Evolutionary conservation across 1,140 invertebrate genomes (phyloP), one percentile per base, ranked within the genome.

Genomic region (Aphidius gifuensis): DNA sequence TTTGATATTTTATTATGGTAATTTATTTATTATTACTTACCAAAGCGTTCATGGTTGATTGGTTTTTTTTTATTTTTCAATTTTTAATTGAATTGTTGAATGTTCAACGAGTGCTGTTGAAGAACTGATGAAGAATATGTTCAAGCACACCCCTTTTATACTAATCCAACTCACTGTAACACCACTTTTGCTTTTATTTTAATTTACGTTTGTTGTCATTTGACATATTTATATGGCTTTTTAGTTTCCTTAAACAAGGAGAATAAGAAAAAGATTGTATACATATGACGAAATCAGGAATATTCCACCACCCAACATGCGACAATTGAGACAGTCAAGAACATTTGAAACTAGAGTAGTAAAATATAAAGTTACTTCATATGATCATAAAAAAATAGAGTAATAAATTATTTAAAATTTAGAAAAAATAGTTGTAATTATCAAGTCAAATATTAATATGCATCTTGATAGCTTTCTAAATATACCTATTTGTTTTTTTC

Each of bases 81-180:
- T 32, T 32, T 32, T 32, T 0, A 32, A 32, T 32, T 40, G 11
- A 38, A 9, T 32, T 40, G 11, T 11, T 53, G 42, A 32, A 59
- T 54, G 48, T 50, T 43, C 48, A 48, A 38, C 58, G 64, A 66
- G 66, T 44, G 68, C 58, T 64, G 58, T 58, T 67, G 67, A 66
- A 65, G 62, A 69, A 79, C 77, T 79, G 74, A 72, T 77, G 69
- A 55, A 60, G 63, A 57, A 55, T 38, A 21, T 43, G 61, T 21
- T 49, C 56, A 60, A 69, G 65, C 64, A 67, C 69, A 73, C 70
- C 67, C 72, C 68, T 78, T 78, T 74, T 78, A 78, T 78, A 78
- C 70, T 65, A 50, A 55, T 64, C 58, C 23, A 32, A 32, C 23
- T 32, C 2, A 32, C 23, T 32, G 23, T 32, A 32, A 32, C 23